Evolutionary conservation across 2,888 invertebrate genomes (phyloP), one percentile per base, ranked within the genome.

Genomic region (Eilema caniola): DNA sequence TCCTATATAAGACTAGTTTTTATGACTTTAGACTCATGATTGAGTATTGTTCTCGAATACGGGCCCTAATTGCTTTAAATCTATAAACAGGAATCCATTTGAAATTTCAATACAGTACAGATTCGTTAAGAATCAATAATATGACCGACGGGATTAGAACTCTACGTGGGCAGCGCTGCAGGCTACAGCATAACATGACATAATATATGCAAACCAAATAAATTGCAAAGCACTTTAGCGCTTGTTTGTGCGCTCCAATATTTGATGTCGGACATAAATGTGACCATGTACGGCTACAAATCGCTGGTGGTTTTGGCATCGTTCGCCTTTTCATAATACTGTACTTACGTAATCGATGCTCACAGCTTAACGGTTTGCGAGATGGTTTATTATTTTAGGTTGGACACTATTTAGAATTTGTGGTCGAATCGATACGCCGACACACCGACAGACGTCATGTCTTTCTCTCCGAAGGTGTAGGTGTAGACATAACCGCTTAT

Each of bases 261-360:
- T 81, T 80, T 78, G 80, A 77, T 75, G 70, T 84, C 82, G 73
- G 74, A 78, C 71, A 76, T 82, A 77, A 82, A 77, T 79, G 81
- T 79, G 64, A 71, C 71, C 72, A 70, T 77, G 67, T 74, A 73
- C 71, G 78, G 72, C 78, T 79, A 79, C 84, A 85, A 84, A 85
- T 83, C 84, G 79, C 69, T 69, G 62, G 79, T 73, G 77, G 79
- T 85, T 85, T 85, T 83, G 86, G 85, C 85, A 78, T 69, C 71
- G 74, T 65, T 67, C 24, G 69, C 78, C 70, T 66, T 75, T 71
- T 81, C 79, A 79, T 83, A 82, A 79, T 77, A 72, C 70, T 66
- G 62, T 75, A 77, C 72, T 78, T 79, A 74, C 75, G 72, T 67
- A 82, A 83, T 80, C 78, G 76, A 83, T 79, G 75, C 25, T 62